phyloP scores from a whole-genome alignment of 2,888 invertebrate genomes.

The Synanthedon formicaeformis region DNA sequence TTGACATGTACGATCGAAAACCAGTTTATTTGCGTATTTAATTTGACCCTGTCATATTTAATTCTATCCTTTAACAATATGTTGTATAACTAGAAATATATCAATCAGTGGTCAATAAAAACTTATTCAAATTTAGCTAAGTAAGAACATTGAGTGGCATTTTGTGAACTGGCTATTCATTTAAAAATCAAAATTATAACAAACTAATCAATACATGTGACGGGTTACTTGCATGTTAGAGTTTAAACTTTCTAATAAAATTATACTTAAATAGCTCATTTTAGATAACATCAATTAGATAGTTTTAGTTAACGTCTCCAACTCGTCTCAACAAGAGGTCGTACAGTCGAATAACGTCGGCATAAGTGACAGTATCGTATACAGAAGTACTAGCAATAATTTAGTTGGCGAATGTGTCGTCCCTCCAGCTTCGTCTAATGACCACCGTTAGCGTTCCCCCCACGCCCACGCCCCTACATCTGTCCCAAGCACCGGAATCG shows the following conservation, averaged over 20 bases:
- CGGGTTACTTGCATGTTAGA: background rate
- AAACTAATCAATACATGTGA: background rate
- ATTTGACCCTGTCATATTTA: too few relatives aligned
- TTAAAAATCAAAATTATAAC: too few relatives aligned
- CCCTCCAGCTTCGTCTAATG: slow-evolving; percentile 57
- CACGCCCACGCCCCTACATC: slow-evolving; percentile 36
- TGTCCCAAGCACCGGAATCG: slow-evolving; percentile 45
- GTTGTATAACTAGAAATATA: too few relatives aligned
- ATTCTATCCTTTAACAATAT: too few relatives aligned
- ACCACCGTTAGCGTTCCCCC: slow-evolving; percentile 39
- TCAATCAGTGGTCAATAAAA: too few relatives aligned
- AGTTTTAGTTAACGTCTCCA: background rate
- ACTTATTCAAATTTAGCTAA: too few relatives aligned
- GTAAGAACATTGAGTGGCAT: too few relatives aligned
- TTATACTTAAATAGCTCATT: background rate
- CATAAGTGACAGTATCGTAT: slow-evolving; percentile 44
- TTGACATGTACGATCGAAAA: too few relatives aligned
- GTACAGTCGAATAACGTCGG: slow-evolving; percentile 52
- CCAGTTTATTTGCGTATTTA: too few relatives aligned
- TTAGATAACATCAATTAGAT: background rate
- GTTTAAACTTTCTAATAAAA: background rate
- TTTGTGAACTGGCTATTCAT: too few relatives aligned
- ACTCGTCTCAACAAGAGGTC: slow-evolving; percentile 25
- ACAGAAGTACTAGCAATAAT: slow-evolving; percentile 33
- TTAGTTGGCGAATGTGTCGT: slow-evolving; percentile 66